Base-by-base conservation (phyloP, 2,113 vertebrate genomes). In the Poeciliopsis turrubarensis region DNA sequence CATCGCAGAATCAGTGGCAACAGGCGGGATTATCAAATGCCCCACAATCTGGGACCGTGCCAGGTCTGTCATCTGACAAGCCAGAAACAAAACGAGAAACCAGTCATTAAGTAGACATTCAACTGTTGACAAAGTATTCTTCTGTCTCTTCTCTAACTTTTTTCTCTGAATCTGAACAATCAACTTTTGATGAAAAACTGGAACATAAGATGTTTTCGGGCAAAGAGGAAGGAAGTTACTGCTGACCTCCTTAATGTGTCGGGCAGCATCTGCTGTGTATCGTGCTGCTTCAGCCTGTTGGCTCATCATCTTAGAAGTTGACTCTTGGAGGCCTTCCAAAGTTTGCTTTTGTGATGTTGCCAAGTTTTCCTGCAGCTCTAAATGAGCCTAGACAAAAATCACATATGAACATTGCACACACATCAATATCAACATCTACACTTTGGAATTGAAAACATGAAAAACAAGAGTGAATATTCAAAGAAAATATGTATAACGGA, bases 161-260 rank as follows among this genome's bases (percentile, higher is more conserved):
- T 29, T 65, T 34, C 54, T 60, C 7, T 3, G 13, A 14, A 57
- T 66, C 57, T 72, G 22, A 86, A 75, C 44, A 78, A 84, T 87
- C 57, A 37, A 66, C 77, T 78, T 88, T 86, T 75, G 63, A 72
- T 80, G 66, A 64, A 62, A 79, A 83, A 83, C 78, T 30, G 72
- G 31, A 70, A 68, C 73, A 63, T 15, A 3, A 77, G 65, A 66
- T 54, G 68, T 72, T 84, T 86, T 87, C 78, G 84, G 64, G 68
- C 29, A 82, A n/a, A 79, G 12, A 22, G 47, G 14, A 54, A 74
- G 62, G 69, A 67, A 44, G 77, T 69, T 57, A 81, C 61, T 54
- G 74, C 91, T 90, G 54, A 98, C 97, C 95, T 97, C 96, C 77
- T 86, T 92, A 83, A 96, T 94, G 84, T 97, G 96, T 78, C 93